phyloP scores from a whole-genome alignment of 1,140 invertebrate species.

The Pogonomyrmex barbatus region DNA sequence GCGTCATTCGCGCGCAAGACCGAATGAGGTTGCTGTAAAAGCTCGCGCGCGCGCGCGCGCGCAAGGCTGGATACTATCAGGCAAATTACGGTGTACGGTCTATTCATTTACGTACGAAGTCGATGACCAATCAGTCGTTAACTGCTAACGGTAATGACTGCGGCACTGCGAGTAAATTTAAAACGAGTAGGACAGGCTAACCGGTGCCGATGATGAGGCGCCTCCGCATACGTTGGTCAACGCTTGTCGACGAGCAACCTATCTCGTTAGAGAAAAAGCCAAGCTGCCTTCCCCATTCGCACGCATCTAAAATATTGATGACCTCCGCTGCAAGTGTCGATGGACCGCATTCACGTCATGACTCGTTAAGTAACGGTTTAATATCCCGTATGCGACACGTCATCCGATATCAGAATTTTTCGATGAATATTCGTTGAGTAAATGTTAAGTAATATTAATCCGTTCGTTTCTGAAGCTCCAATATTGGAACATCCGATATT shows the following conservation, averaged over 20 bases:
- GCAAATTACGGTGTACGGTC: constrained; percentile 44
- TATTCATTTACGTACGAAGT: constrained; percentile 58
- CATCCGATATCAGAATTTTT: constrained; percentile 29
- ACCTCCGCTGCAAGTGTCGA: neutral
- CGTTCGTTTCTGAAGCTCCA: constrained; percentile 40
- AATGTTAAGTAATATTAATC: constrained; percentile 40
- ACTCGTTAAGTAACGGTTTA: constrained; percentile 45
- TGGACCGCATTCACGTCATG: neutral
- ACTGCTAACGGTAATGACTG: constrained; percentile 57
- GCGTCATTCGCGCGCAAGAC: constrained; percentile 48
- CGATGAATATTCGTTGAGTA: constrained; percentile 32
- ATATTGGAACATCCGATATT: constrained; percentile 47
- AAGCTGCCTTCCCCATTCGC: constrained; percentile 12
- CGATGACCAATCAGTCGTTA: constrained; percentile 49
- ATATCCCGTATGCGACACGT: constrained; percentile 10
- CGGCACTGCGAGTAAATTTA: constrained; percentile 40
- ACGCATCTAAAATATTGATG: constrained; percentile 19
- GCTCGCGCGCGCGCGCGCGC: neutral
- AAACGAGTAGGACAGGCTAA: constrained; percentile 31
- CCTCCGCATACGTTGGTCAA: neutral
- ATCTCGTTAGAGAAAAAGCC: neutral
- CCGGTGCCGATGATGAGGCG: constrained; percentile 1
- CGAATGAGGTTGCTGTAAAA: constrained; percentile 7
- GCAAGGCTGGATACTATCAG: constrained; percentile 5
- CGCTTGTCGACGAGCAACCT: neutral